Evolutionary conservation across 1,140 invertebrate genomes (phyloP).

Genomic region (Neodiprion fabricii): DNA sequence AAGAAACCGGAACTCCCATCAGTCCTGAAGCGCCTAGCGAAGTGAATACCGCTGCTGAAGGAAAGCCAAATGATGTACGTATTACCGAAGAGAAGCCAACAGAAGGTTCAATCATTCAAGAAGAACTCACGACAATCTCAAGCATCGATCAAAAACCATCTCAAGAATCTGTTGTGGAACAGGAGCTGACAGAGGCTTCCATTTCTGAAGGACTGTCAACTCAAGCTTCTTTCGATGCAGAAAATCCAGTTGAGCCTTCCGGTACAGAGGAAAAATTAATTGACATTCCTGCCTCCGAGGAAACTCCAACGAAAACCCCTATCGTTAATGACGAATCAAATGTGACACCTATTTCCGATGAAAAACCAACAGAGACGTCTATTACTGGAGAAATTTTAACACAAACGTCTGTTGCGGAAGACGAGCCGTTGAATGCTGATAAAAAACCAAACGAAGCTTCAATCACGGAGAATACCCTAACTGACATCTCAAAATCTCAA

Average conservation of each 20-base stretch:
- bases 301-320: constrained; percentile 18
- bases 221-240: constrained; percentile 11
- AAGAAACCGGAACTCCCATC: neutral
- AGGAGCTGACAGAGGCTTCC: constrained; percentile 16
- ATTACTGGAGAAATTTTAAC: constrained; percentile 20
- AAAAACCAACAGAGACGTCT: constrained; percentile 24
- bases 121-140: constrained; percentile 30
- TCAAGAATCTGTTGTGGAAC: constrained; percentile 15
- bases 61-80: constrained; percentile 9
- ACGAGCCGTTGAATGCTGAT: constrained; percentile 18
- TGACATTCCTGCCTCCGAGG: constrained; percentile 21
- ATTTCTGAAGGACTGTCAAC: constrained; percentile 12
- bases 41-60: constrained; percentile 16
- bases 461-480: neutral
- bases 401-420: constrained; percentile 9
- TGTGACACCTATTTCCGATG: constrained; percentile 19
- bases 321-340: constrained; percentile 18
- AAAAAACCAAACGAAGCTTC: neutral
- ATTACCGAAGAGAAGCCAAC: constrained; percentile 19
- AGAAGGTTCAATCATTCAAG: constrained; percentile 17
- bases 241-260: constrained; percentile 8
- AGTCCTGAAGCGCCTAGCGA: neutral
- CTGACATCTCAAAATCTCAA: neutral
- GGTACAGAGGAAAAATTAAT: constrained; percentile 12
- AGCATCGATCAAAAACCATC: constrained; percentile 14